Evolutionary conservation across 2,113 vertebrate genomes (phyloP).

Genomic region (Tangachromis dhanisi): DNA sequence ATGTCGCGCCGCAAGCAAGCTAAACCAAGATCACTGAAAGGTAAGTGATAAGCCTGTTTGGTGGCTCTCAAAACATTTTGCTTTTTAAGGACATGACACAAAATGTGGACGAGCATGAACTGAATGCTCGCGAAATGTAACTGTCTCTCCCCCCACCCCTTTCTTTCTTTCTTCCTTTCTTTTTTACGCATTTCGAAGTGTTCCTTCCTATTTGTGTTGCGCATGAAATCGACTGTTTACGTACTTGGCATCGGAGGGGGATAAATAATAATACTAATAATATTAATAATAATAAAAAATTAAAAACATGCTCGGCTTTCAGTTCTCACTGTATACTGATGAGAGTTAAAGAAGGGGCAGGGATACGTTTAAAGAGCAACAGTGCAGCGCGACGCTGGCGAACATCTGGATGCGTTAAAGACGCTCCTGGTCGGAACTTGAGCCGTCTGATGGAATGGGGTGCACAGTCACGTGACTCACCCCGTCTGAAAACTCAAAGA

Average conservation of each 20-base stretch:
- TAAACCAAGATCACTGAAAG: slow-evolving; percentile 98
- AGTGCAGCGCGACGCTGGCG: slow-evolving; percentile 38
- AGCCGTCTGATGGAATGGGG: slow-evolving; percentile 73
- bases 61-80: slow-evolving; percentile 44
- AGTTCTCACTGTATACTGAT: background rate
- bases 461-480: slow-evolving; percentile 68
- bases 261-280: background rate
- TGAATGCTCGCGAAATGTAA: slow-evolving; percentile 30
- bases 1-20: slow-evolving; percentile 99
- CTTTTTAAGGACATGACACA: slow-evolving; percentile 23
- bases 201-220: slow-evolving; percentile 33
- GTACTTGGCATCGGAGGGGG: background rate
- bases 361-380: slow-evolving; percentile 28
- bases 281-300: background rate
- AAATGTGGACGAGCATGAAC: slow-evolving; percentile 9
- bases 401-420: slow-evolving; percentile 68
- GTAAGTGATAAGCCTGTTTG: slow-evolving; percentile 77
- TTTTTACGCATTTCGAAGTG: slow-evolving; percentile 27
- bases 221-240: slow-evolving; percentile 18
- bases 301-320: background rate
- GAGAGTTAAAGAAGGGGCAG: slow-evolving; percentile 17
- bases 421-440: slow-evolving; percentile 59
- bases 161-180: background rate
- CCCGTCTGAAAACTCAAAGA: slow-evolving; percentile 52
- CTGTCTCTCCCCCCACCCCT: background rate